Evolutionary conservation across 1,140 invertebrate species (phyloP).

Genomic region (Aphelenchoides avenae): DNA sequence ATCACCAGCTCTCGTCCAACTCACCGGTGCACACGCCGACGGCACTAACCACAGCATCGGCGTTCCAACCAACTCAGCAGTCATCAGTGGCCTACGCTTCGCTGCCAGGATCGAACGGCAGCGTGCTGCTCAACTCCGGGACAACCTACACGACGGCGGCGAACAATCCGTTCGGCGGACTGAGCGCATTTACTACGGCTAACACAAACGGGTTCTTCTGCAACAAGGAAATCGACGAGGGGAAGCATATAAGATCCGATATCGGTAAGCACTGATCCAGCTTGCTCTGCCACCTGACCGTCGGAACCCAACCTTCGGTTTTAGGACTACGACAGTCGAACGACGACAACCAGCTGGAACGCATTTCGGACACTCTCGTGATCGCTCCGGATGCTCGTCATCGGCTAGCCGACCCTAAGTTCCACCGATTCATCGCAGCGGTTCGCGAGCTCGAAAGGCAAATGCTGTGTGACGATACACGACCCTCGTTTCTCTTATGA

Average conservation of each 20-base stretch:
- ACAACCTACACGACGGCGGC: too few species aligned
- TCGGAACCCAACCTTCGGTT: neutral
- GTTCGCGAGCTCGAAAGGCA: conserved; percentile 47
- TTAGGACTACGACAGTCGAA: neutral
- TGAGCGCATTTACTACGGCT: too few species aligned
- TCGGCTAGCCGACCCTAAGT: conserved; percentile 39
- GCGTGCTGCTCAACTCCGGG: too few species aligned
- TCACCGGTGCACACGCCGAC: neutral
- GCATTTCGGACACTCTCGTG: conserved; percentile 43
- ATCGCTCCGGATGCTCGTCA: conserved; percentile 34
- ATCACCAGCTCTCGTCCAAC: neutral
- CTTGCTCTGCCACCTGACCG: neutral
- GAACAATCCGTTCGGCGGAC: too few species aligned
- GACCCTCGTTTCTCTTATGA: neutral
- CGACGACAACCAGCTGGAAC: neutral
- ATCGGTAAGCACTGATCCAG: neutral
- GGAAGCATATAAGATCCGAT: neutral
- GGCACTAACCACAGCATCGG: neutral
- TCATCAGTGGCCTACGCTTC: neutral
- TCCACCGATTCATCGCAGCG: conserved; percentile 44
- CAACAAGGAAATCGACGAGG: neutral
- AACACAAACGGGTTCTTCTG: conserved; percentile 6
- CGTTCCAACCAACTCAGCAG: neutral
- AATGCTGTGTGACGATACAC: conserved; percentile 18
- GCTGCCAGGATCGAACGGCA: too few species aligned